Base-by-base conservation (phyloP, 2,888 invertebrate species). In the Dasysyrphus albostriatus region DNA sequence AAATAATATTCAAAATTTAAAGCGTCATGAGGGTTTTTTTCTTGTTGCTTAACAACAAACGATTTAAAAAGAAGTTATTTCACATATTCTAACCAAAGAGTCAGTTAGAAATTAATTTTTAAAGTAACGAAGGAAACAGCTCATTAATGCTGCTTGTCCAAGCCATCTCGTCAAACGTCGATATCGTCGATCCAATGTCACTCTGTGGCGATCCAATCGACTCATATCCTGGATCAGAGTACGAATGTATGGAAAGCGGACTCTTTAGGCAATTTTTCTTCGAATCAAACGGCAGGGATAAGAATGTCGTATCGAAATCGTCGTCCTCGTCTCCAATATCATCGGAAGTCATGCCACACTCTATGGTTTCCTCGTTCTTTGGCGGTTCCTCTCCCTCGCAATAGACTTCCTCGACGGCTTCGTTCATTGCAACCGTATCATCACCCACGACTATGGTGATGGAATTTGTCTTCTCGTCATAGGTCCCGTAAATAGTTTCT, bases 71-170 rank as follows among this genome's bases (percentile, higher is more conserved):
- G 12, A 51, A 49, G 19, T 8, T 5, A 54, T 24, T 24, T 12
- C 12, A 24, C 2, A 54, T 29, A 14, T 24, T 54, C 6, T 24
- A 54, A 24, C 12, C 14, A 29, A 6, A 14, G 6, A 54, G 29
- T 12, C 6, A 24, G 51, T 29, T 54, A 29, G 51, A 54, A 56
- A n/a, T n/a, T 39, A n/a, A 29, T 44, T 24, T 75, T 42, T 94
- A 96, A 73, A 95, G 94, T 90, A 97, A 93, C 85, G 94, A 95
- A 47, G 97, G 96, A 92, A 97, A 97, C 89, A 97, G 93, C 92
- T 96, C 96, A 84, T 96, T 95, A 89, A 96, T 95, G 89, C 95
- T 95, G 90, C 95, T 95, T 90, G 96, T 95, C 96, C 96, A 96
- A 90, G 95, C 93, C 90, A 96, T 95, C 90, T 95, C 91, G 9